phyloP scores from a whole-genome alignment of 2,888 invertebrate species.

The Ellobium chinense region DNA sequence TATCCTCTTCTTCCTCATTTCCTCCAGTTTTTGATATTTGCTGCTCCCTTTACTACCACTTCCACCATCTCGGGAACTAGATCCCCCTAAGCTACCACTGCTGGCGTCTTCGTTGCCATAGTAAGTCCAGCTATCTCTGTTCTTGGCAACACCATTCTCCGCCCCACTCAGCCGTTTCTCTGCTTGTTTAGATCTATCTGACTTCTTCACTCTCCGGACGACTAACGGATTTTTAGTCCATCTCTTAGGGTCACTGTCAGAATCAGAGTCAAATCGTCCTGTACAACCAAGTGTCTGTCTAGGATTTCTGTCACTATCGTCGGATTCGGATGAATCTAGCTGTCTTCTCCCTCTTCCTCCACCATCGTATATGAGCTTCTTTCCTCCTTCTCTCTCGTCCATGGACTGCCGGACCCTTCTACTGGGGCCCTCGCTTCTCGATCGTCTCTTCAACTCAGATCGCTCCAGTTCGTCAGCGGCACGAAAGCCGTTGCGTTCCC shows the following conservation, averaged over 20 bases:
- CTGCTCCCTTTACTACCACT: conserved; percentile 46
- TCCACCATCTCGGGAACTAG: conserved; percentile 50
- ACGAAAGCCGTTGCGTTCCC: conserved; percentile 45
- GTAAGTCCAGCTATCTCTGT: conserved; percentile 56
- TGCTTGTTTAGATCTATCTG: conserved; percentile 51
- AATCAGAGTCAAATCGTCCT: conserved; percentile 58
- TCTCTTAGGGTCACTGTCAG: conserved; percentile 59
- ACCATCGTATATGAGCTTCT: conserved; percentile 50
- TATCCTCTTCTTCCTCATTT: conserved; percentile 67
- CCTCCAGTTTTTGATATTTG: conserved; percentile 71
- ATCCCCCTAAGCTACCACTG: conserved; percentile 38
- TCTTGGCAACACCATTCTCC: conserved; percentile 48
- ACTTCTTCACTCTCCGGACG: conserved; percentile 58
- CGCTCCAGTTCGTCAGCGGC: conserved; percentile 48
- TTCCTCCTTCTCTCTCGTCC: conserved; percentile 47
- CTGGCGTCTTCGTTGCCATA: conserved; percentile 49
- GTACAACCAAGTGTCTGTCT: neutral
- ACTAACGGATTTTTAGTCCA: conserved; percentile 72
- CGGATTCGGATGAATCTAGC: conserved; percentile 52
- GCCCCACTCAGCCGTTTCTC: conserved; percentile 60
- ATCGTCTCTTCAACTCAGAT: conserved; percentile 60
- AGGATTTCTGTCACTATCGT: conserved; percentile 54
- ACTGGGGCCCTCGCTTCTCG: conserved; percentile 69
- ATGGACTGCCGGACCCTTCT: conserved; percentile 51
- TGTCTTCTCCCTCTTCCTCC: conserved; percentile 40